Conservation (phyloP, 2,888 invertebrate species). For the Cyclophora albipunctata region DNA sequence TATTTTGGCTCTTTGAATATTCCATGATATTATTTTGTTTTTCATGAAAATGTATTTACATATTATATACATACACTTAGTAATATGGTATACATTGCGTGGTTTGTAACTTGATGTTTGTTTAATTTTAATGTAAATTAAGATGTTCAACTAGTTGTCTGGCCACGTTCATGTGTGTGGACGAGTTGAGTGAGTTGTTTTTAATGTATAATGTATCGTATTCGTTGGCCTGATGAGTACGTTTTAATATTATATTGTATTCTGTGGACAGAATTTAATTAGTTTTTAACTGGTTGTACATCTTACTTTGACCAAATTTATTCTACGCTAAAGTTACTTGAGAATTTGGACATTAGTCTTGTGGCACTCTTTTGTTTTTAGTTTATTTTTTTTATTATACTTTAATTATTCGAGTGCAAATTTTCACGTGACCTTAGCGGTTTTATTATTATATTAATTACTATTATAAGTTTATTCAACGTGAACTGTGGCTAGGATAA, state of each 20-base stretch:
- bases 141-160: constrained; percentile 67
- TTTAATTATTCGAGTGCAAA: constrained; percentile 43
- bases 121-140: constrained; percentile 68
- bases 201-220: constrained; percentile 14
- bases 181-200: constrained; percentile 50
- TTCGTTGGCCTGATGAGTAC: constrained; percentile 4
- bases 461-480: constrained; percentile 65
- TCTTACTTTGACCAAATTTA: constrained; percentile 69
- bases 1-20: constrained; percentile 76
- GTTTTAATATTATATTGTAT: constrained; percentile 5
- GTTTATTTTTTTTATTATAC: constrained; percentile 26
- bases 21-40: constrained; percentile 75
- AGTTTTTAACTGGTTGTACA: constrained; percentile 61
- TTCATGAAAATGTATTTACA: constrained; percentile 75
- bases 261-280: constrained; percentile 47
- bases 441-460: constrained; percentile 30
- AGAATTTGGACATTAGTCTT: constrained; percentile 49
- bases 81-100: constrained; percentile 75
- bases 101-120: constrained; percentile 73
- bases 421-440: constrained; percentile 61
- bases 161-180: constrained; percentile 41
- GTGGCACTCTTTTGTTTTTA: constrained; percentile 36
- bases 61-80: constrained; percentile 72
- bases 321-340: constrained; percentile 58
- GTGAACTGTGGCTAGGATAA: constrained; percentile 72